Base-by-base conservation (phyloP, 2,888 invertebrate genomes). In the Drosophila peninsularis region DNA sequence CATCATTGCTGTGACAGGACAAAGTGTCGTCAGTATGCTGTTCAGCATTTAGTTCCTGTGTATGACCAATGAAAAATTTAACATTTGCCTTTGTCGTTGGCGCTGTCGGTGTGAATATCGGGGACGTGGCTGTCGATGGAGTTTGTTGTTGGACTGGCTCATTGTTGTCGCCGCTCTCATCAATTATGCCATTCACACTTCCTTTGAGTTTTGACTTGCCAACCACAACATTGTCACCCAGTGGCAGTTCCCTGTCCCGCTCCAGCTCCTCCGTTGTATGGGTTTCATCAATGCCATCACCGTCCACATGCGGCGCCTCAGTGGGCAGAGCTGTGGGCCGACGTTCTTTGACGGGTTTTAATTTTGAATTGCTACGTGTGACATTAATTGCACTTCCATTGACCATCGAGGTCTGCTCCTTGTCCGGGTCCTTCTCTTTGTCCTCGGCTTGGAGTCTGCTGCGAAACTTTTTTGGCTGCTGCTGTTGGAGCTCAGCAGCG, bases 271-370 rank as follows among this genome's bases (percentile, higher is more conserved):
- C 54, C 41, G 17, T 13, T 52, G 50, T n/a, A 9, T n/a, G 17
- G 21, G 4, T 44, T 5, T 53, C 57, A 10, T 49, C 57, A 5
- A 44, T 37, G 27, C 42, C 60, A 34, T 34, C 67, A 36, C 57
- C 81, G 53, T 77, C 75, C 7, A 89, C 58, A 56, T 64, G 65
- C 27, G 90, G 90, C 60, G 84, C 86, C 57, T 90, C 89, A 13
- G 60, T 81, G 19, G 91, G 90, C 61, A 91, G 56, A 1, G 91
- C 90, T 5, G 91, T 91, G 19, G 91, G 90, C 5, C 91, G 81
- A 10, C 91, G 80, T 62, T 88, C 90, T 81, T 90, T 90, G 77
- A 90, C 89, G 55, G 91, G 90, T 62, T 90, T 91, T 71, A 90
- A 77, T 75, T 88, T 90, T 62, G 85, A 71, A 71, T 63, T 78